Base-by-base conservation (phyloP, 2,113 vertebrate species). In the Scolopax mira region DNA sequence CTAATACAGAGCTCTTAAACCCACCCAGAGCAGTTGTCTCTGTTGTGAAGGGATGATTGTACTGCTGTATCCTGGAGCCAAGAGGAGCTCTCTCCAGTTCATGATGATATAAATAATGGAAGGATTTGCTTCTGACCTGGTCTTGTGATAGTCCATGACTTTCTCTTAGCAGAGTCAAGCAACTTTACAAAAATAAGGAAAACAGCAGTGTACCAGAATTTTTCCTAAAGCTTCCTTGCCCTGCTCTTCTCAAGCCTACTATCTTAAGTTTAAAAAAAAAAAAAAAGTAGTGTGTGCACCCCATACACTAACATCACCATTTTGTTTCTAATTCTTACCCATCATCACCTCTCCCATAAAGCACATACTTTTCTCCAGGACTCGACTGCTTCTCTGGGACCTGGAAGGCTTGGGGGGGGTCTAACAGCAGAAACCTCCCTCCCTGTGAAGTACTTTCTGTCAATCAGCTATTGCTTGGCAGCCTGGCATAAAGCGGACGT, bases 41-140 rank as follows among this genome's bases (percentile, higher is more conserved):
- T 65, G 37, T 64, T 62, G 35, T 57, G 44, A 46, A 49, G 62
- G 51, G 35, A 44, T 4, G 2, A 8, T 60, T 2, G 0, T 57
- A 4, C 39, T 79, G 28, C 39, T 83, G 41, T 37, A 30, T 69
- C 6, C 33, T 18, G 14, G 67, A 73, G 55, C 44, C 1, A 24
- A 44, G 42, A 73, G 52, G 39, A 89, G 24, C 41, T 89, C 33
- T 73, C 19, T 81, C 27, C 49, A 27, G 58, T 48, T 81, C 7
- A 1, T 24, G 39, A 17, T 16, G 21, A 15, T 2, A 0, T 10
- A 69, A 90, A 17, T 28, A 42, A 60, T n/a, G n/a, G 60, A 14
- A 75, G 31, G 71, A 49, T 90, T 91, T 94, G 30, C 41, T 48
- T 70, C 75, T 80, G 67, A 55, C 14, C 25, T 73, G 19, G 33